Conservation (phyloP, 2,888 invertebrate species). For the Nemotelus nigrinus region DNA sequence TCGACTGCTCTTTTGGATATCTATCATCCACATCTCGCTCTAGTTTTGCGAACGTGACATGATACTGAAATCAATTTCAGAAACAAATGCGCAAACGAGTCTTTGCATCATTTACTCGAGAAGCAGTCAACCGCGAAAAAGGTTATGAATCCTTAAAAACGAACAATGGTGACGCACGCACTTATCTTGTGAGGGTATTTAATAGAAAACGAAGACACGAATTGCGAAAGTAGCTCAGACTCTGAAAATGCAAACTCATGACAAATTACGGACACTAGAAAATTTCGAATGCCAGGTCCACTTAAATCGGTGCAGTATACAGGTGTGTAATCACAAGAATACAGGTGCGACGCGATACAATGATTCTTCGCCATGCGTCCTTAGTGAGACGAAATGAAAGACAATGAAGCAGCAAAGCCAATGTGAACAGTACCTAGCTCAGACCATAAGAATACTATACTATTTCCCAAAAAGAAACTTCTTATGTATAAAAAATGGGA, state of each 20-base stretch:
- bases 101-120: conserved; percentile 44
- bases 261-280: conserved; percentile 48
- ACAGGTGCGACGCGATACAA: no score
- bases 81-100: conserved; percentile 21
- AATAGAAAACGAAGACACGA: not conserved
- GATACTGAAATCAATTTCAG: conserved; percentile 48
- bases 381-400: no score
- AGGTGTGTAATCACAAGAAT: no score
- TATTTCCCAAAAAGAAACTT: no score
- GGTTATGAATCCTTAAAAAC: conserved; percentile 46
- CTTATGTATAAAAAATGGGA: not conserved
- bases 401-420: no score
- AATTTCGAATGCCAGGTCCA: conserved; percentile 43
- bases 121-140: conserved; percentile 48
- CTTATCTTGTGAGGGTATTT: conserved; percentile 44
- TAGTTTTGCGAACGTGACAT: conserved; percentile 24
- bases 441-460: no score
- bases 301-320: conserved; percentile 40
- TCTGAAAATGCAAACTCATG: conserved; percentile 25
- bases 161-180: conserved; percentile 26
- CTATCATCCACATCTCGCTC: no score
- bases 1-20: no score
- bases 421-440: no score
- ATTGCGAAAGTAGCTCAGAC: not conserved
- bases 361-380: no score